Evolutionary conservation across 2,113 vertebrate species (phyloP), one percentile per base, ranked within the genome.

Genomic region (Strix uralensis): DNA sequence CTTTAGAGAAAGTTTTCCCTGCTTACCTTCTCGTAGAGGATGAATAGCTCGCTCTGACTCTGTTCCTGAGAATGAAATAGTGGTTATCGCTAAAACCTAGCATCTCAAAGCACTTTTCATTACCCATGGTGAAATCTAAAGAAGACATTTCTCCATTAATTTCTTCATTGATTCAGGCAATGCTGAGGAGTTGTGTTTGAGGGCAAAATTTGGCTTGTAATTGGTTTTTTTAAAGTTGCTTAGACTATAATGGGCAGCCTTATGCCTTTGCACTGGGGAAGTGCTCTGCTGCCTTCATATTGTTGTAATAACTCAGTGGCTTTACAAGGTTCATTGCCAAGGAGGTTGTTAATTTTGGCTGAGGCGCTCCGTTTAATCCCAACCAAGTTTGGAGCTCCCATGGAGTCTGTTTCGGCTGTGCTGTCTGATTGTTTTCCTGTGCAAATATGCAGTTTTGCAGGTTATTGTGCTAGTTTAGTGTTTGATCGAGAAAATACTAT

Each of bases 301-400:
- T 91, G 65, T 85, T 90, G 78, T 55, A 95, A 46, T 46, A 61
- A 86, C 51, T 62, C 22, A 5, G 34, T 88, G 82, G 80, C 71
- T 96, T 79, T 83, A 6, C 4, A 10, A 63, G 51, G 40, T 88
- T 51, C 46, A 6, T 52, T 88, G 97, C 95, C 96, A 97, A 90
- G 73, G 83, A 84, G 34, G 42, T 86, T 97, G 96, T 97, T 97
- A 91, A 69, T 96, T 97, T 96, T 97, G 97, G 87, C 95, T 74
- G 54, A 74, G 49, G 52, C 63, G 32, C 54, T 84, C 65, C 11
- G 58, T 97, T 83, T 96, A 96, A 95, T 94, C 84, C 77, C 29
- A 12, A 65, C 80, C 47, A 42, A 90, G 75, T 70, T 71, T 66
- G 77, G 65, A 72, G 30, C 91, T 96, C 92, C 86, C 73, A 27